phyloP scores from a whole-genome alignment of 2,113 vertebrate genomes.

The Notothenia coriiceps region DNA sequence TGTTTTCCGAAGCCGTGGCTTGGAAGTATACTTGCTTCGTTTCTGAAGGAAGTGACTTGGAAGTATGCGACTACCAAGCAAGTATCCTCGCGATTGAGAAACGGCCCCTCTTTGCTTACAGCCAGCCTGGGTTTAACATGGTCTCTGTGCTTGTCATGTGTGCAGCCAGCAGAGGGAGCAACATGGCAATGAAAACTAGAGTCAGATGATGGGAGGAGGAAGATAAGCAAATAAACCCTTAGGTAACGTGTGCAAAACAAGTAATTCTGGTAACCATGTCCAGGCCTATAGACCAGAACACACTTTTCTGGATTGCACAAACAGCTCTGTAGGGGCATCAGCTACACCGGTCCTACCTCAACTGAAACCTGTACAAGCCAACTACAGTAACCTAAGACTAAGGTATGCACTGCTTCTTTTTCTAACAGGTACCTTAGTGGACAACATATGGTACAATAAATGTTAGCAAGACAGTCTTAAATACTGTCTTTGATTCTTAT shows the following conservation, averaged over 20 bases:
- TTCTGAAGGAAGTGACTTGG: no score
- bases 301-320: conserved; percentile 41
- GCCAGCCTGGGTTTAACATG: neutral
- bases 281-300: conserved; percentile 60
- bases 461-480: conserved; percentile 16
- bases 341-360: conserved; percentile 15
- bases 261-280: conserved; percentile 65
- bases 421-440: conserved; percentile 11
- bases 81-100: no score
- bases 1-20: no score
- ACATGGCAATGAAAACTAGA: conserved; percentile 51
- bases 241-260: conserved; percentile 79
- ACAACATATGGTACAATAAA: conserved; percentile 28
- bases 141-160: neutral
- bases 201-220: conserved; percentile 55
- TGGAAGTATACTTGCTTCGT: no score
- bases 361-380: conserved; percentile 56
- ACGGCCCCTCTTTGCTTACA: neutral
- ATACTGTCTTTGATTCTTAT: neutral
- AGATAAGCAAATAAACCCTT: conserved; percentile 62
- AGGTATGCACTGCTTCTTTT: conserved; percentile 67
- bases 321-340: conserved; percentile 36
- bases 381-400: conserved; percentile 54
- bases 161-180: conserved; percentile 74
- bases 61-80: no score